Base-by-base conservation (phyloP, 1,140 invertebrate genomes). In the Paraescarpia echinospica region DNA sequence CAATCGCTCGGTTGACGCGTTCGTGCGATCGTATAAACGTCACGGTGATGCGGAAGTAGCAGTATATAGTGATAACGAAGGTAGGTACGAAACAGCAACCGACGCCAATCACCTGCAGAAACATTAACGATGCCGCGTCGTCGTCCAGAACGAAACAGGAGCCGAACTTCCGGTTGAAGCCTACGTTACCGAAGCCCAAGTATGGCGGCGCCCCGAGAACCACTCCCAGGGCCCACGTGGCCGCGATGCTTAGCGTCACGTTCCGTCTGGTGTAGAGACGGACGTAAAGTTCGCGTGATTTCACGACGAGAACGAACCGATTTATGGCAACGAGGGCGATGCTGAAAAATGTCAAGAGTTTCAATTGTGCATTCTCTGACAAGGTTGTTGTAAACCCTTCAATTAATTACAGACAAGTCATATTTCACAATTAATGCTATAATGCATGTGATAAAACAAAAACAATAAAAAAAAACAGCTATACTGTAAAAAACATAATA, bases 241-340 rank as follows among this genome's bases (percentile, higher is more conserved):
- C 33, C 35, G 90, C 90, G 34, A 90, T 90, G 90, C 34, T 90
- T 4, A 90, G 27, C 2, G 8, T 31, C 18, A 41, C 35, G 34
- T 41, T 41, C 33, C 18, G 34, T 12, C 18, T 9, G 35, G 90
- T 33, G 90, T 90, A 90, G 18, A 90, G 14, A 34, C 35, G 34
- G 90, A 31, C 90, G 90, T 90, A 90, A 34, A 90, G 0, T 12
- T 22, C 90, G 18, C 6, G 90, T 34, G 90, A 90, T 90, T 41
- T 34, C 9, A 34, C 33, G 35, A 90, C 90, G n/a, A 90, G 34
- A 22, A 90, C 35, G 33, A 34, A 90, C 34, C 90, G 90, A 33
- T 90, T 90, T 22, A 90, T n/a, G 34, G 90, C 90, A 34, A 90
- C 90, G 35, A 90, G 90, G 90, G 22, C 59, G 59, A 77, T 31